These are phyloP conservation scores for Botrylloides violaceus DNA, from an alignment of 23 tunicate genomes.

Conservation along the genomic window DNA sequence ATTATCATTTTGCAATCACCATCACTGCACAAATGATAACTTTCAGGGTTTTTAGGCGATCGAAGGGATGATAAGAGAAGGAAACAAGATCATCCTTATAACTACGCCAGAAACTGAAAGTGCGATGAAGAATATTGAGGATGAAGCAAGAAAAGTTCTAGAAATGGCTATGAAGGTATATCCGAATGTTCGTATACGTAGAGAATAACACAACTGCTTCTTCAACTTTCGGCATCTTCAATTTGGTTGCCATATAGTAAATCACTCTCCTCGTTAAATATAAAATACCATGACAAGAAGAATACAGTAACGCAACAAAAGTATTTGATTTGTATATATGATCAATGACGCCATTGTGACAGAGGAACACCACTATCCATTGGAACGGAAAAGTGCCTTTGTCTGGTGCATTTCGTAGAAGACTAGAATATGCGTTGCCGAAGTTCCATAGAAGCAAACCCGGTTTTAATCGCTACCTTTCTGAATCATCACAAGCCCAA, in stretches of 20 bases:
- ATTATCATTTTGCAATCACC: too few species aligned
- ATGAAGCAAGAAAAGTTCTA: not conserved
- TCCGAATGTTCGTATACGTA: too few species aligned
- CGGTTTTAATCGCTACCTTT: not conserved
- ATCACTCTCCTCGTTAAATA: too few species aligned
- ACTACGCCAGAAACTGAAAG: not conserved
- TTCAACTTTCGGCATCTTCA: too few species aligned
- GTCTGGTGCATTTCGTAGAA: not conserved
- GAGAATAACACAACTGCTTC: too few species aligned
- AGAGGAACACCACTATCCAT: not conserved
- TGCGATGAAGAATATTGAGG: not conserved
- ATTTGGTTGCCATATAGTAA: too few species aligned
- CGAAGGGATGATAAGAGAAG: not conserved
- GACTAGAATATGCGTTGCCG: not conserved
- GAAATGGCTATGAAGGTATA: slow-evolving; percentile 1
- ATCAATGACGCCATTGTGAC: too few species aligned
- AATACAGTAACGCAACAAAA: too few species aligned
- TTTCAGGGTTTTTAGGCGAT: not conserved
- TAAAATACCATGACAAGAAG: too few species aligned
- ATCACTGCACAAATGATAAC: too few species aligned
- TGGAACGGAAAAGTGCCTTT: not conserved
- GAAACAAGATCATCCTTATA: not conserved
- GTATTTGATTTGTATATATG: too few species aligned
- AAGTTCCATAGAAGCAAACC: not conserved
- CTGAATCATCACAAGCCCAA: not conserved